Evolutionary conservation across 2,888 invertebrate genomes (phyloP), one percentile per base, ranked within the genome.

Genomic region (Eupithecia exiguata): DNA sequence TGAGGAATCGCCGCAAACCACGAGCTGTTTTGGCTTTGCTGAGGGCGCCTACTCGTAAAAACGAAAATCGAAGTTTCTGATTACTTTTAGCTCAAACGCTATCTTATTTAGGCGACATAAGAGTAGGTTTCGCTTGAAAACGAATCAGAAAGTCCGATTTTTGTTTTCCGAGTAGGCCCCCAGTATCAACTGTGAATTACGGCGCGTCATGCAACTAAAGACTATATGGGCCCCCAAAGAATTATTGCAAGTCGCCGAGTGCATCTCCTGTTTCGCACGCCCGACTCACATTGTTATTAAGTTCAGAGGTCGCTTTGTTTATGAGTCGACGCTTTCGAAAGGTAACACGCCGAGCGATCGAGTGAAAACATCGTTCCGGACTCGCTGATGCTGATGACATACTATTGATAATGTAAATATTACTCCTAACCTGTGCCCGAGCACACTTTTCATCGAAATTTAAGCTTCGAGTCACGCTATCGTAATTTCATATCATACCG

Each of bases 281-380:
- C 90, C 90, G 90, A 88, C 87, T 92, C 90, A 91, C 92, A 92
- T 93, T 94, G 93, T 92, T 93, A 91, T 92, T 91, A 91, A 93
- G 94, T 91, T 94, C 94, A 93, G 86, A 94, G 93, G 91, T 94
- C 92, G 90, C 86, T 90, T 92, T 92, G 93, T 94, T 94, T 94
- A 94, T 92, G 92, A 93, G 88, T 88, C 91, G 87, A 90, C 88
- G 89, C 91, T 93, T 93, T 93, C 90, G 91, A 93, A 93, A 93
- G 92, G 92, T 93, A 93, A 93, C 92, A 91, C 91, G 89, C 87
- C 89, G 85, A 80, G 87, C 86, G 83, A 88, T 79, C 88, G 89
- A 91, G 92, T 91, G 92, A 93, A 94, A 92, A 92, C 91, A 91
- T 89, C 86, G 88, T 84, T 88, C 80, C 86, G 87, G 86, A 86